phyloP scores from a whole-genome alignment of 2,888 invertebrate genomes.

The Rhorus exstirpatorius region DNA sequence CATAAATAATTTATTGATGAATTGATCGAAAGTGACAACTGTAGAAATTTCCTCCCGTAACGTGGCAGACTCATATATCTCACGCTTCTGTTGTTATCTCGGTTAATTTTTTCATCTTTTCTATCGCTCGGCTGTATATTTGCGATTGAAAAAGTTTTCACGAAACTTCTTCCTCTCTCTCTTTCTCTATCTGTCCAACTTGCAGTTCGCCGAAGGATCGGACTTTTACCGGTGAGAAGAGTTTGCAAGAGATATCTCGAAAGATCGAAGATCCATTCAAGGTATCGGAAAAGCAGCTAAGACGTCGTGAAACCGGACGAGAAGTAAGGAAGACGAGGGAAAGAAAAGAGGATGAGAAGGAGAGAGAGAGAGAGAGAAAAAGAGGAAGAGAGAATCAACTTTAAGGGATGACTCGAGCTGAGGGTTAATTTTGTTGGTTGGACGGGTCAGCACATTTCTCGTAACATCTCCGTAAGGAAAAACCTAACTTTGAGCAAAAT shows the following conservation, averaged over 20 bases:
- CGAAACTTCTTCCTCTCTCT: conserved; percentile 50
- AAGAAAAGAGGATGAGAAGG: conserved; percentile 14
- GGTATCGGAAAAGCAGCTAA: conserved; percentile 51
- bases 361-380: conserved; percentile 19
- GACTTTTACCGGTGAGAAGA: conserved; percentile 60
- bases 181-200: conserved; percentile 12
- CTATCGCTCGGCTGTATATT: conserved; percentile 59
- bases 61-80: conserved; percentile 35
- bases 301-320: conserved; percentile 37
- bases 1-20: conserved; percentile 38
- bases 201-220: conserved; percentile 62
- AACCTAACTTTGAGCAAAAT: neutral
- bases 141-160: conserved; percentile 82
- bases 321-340: conserved; percentile 39
- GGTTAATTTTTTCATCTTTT: conserved; percentile 9
- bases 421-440: conserved; percentile 46
- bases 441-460: conserved; percentile 48
- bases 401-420: conserved; percentile 46
- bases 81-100: conserved; percentile 24
- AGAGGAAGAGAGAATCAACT: conserved; percentile 43
- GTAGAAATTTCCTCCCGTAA: conserved; percentile 21
- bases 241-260: conserved; percentile 75
- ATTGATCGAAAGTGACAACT: conserved; percentile 36
- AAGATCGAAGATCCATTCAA: conserved; percentile 73
- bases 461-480: conserved; percentile 10